Evolutionary conservation across 2,888 invertebrate species (phyloP).

Genomic region (Spisula solida): DNA sequence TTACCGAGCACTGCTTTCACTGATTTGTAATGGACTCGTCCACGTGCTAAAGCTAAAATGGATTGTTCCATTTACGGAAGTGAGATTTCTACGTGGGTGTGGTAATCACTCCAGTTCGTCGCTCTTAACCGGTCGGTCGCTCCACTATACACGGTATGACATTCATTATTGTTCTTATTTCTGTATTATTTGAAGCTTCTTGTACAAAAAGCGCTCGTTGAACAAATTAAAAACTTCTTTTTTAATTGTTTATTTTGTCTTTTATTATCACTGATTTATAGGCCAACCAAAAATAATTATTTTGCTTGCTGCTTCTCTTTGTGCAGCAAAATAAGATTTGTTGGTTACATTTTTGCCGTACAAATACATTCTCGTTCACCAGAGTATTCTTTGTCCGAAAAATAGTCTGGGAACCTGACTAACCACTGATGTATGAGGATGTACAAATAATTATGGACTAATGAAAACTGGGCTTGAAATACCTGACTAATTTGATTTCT

Average conservation of each 20-base stretch:
- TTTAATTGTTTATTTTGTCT: neutral
- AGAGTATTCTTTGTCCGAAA: too few relatives aligned
- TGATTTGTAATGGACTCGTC: neutral
- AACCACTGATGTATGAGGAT: too few relatives aligned
- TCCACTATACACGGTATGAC: neutral
- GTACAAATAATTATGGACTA: too few relatives aligned
- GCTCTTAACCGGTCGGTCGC: neutral
- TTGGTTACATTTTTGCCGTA: too few relatives aligned
- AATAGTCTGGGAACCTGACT: too few relatives aligned
- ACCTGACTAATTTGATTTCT: too few relatives aligned
- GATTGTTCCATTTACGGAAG: slow-evolving; percentile 2
- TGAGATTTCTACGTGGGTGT: neutral
- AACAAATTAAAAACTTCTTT: neutral
- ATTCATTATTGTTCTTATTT: neutral
- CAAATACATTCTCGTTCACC: too few relatives aligned
- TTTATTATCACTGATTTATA: too few relatives aligned
- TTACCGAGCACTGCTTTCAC: neutral
- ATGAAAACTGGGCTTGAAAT: too few relatives aligned
- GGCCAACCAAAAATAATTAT: too few relatives aligned
- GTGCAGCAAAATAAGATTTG: too few relatives aligned
- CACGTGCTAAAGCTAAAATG: neutral
- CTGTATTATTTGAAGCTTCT: neutral
- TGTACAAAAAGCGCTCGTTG: neutral
- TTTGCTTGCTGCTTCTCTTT: too few relatives aligned
- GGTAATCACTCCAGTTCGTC: neutral